These are phyloP conservation scores for Philopedon plagiatum DNA, from an alignment of 2,888 invertebrate species.

Conservation along the genomic window DNA sequence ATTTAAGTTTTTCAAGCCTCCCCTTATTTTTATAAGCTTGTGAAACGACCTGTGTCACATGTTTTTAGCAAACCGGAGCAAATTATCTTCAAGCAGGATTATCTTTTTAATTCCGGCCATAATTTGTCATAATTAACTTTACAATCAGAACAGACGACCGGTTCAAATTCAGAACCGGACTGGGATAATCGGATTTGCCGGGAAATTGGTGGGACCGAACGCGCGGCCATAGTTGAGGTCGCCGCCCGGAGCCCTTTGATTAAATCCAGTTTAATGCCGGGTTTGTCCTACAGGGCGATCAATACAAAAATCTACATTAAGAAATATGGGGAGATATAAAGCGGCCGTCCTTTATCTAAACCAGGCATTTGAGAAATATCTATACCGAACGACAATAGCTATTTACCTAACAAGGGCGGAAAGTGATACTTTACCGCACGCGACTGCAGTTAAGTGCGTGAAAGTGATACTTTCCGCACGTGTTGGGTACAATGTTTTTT, in stretches of 20 bases:
- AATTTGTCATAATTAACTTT: conserved; percentile 25
- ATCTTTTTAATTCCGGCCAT: conserved; percentile 12
- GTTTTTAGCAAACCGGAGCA: no score
- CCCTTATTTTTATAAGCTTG: no score
- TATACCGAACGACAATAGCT: no score
- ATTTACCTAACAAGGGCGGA: no score
- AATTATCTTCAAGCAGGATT: not conserved
- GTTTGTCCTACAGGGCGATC: conserved; percentile 9
- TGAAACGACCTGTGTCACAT: no score
- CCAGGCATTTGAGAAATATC: not conserved
- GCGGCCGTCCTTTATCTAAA: not conserved
- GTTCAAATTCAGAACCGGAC: conserved; percentile 38
- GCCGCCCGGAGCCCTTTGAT: conserved; percentile 30
- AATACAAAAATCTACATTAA: conserved; percentile 33
- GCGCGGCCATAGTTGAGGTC: conserved; percentile 29
- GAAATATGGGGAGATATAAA: conserved; percentile 20
- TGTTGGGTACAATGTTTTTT: no score
- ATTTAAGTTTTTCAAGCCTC: no score
- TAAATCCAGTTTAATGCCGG: conserved; percentile 36
- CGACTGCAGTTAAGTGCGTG: no score
- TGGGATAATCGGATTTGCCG: conserved; percentile 33
- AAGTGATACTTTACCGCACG: no score
- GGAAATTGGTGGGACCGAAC: conserved; percentile 27
- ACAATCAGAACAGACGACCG: conserved; percentile 3
- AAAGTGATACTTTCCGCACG: no score